Evolutionary conservation across 1,140 invertebrate genomes (phyloP), one percentile per base, ranked within the genome.

Genomic region (Armadillidium nasatum): DNA sequence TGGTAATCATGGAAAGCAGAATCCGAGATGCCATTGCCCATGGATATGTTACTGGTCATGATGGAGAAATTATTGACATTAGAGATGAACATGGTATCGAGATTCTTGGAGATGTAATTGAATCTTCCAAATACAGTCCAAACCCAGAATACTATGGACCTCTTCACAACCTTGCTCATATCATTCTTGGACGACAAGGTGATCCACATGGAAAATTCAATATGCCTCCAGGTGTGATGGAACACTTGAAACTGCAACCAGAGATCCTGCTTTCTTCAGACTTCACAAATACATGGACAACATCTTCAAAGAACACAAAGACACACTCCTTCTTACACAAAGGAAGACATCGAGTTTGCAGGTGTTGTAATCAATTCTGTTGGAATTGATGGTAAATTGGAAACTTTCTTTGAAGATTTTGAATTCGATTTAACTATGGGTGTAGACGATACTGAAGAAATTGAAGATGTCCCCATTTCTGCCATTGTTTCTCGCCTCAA

Each of bases 401-500:
- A 88, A 19, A 92, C 91, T 33, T 92, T 88, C 83, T 91, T 91
- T 84, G 90, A 92, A 71, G 85, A 90, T 45, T 89, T 88, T 79
- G 88, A 91, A 81, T 79, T 90, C 19, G 88, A 91, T 77, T 87
- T 91, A 46, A 89, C 87, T 82, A 90, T 91, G 80, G 88, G 88
- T 72, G 76, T 92, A 21, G 84, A 84, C 33, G 71, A n/a, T 13
- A 75, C 75, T 23, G 76, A 80, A 46, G 72, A 77, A 46, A 75
- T 76, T 10, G 72, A 67, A 10, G 71, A 72, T 2, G 71, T 72
- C n/a, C 43, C 44, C 21, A 46, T 72, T 10, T 10, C 21, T 11
- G 71, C 71, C 10, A 15, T 13, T 21, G 71, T 72, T 11, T 72
- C 71, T 45, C 72, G 72, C 44, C 72, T 73, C 11, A 73, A 73